Evolutionary conservation across 2,888 invertebrate genomes (phyloP).

Genomic region (Nudaria mundana): DNA sequence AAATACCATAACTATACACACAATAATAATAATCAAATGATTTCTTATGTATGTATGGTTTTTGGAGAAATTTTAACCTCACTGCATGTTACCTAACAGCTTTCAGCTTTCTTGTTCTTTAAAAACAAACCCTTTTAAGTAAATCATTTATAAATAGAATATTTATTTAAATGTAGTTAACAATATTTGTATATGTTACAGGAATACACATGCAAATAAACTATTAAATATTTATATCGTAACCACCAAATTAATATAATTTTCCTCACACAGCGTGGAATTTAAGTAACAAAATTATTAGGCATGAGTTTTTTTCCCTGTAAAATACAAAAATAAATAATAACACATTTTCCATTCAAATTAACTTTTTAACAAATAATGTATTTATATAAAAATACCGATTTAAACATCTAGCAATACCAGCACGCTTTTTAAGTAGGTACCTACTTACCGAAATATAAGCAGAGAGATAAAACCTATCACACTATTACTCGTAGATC

Average conservation of each 20-base stretch:
- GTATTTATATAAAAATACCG: no score
- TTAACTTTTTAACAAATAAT: neutral
- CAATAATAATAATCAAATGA: neutral
- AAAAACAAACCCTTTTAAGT: slow-evolving; percentile 18
- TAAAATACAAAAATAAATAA: no score
- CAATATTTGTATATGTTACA: slow-evolving; percentile 9
- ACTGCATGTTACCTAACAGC: slow-evolving; percentile 49
- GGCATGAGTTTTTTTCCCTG: slow-evolving; percentile 17
- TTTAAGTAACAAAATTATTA: slow-evolving; percentile 20
- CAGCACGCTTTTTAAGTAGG: no score
- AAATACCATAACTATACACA: slow-evolving; percentile 32
- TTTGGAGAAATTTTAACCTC: slow-evolving; percentile 31
- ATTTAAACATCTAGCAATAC: no score
- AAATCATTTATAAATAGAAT: slow-evolving; percentile 18
- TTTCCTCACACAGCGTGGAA: slow-evolving; percentile 24
- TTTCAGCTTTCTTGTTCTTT: slow-evolving; percentile 40
- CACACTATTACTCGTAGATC: no score
- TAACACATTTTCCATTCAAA: no score
- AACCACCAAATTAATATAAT: neutral
- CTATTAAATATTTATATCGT: neutral
- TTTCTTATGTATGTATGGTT: slow-evolving; percentile 30
- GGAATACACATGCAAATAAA: neutral
- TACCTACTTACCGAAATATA: no score
- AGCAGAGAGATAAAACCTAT: no score
- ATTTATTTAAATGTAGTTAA: slow-evolving; percentile 19